These are phyloP conservation scores for Eledona agricola DNA, from an alignment of 2,888 invertebrate genomes.

Conservation along the genomic window DNA sequence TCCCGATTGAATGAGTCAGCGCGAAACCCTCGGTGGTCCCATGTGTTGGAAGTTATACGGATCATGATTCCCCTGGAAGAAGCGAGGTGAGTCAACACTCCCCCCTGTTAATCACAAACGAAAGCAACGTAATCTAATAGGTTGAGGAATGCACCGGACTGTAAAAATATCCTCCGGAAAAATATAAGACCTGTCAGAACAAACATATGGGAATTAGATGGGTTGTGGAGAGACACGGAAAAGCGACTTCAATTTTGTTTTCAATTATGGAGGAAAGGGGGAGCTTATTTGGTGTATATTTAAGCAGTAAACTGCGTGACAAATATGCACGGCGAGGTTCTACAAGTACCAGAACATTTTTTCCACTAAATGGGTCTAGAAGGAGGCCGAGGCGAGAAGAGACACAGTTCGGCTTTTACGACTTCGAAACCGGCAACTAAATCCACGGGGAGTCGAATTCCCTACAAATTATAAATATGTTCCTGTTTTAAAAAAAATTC, in stretches of 20 bases:
- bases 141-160: constrained; percentile 39
- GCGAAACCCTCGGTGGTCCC: constrained; percentile 41
- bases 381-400: constrained; percentile 36
- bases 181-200: constrained; percentile 33
- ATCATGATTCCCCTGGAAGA: constrained; percentile 38
- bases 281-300: constrained; percentile 42
- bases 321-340: constrained; percentile 37
- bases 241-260: constrained; percentile 35
- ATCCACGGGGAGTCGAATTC: constrained; percentile 42
- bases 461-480: constrained; percentile 46
- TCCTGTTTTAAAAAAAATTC: constrained; percentile 41
- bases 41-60: constrained; percentile 44
- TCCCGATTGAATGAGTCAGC: constrained; percentile 41
- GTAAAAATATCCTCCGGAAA: constrained; percentile 40
- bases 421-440: constrained; percentile 28
- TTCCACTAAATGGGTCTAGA: constrained; percentile 38
- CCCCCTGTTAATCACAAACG: constrained; percentile 45
- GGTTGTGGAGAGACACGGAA: constrained; percentile 6
- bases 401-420: constrained; percentile 41
- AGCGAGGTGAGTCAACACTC: constrained; percentile 45
- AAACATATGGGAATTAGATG: constrained; percentile 28
- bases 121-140: constrained; percentile 47
- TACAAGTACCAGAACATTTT: constrained; percentile 38
- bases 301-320: constrained; percentile 42
- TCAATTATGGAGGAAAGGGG: constrained; percentile 36